Conservation (phyloP, 2,113 vertebrate species). For the Equus przewalskii region DNA sequence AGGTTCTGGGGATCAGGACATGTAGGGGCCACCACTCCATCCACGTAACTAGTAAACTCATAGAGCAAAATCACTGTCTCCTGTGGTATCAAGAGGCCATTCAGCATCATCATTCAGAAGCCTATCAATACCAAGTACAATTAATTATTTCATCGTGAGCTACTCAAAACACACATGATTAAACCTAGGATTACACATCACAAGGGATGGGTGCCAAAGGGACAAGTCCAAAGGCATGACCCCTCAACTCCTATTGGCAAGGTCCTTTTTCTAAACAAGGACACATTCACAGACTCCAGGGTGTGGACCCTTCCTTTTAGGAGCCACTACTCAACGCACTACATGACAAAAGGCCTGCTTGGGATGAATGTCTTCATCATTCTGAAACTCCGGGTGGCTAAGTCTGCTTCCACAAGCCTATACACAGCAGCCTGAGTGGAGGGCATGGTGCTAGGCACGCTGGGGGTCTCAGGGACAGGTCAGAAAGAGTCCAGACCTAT, state of each 20-base stretch:
- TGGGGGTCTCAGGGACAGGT: neutral
- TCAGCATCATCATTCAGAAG: neutral
- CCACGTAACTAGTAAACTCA: neutral
- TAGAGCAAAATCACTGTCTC: neutral
- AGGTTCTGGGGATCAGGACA: neutral
- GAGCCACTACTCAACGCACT: neutral
- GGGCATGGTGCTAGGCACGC: neutral
- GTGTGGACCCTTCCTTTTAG: neutral
- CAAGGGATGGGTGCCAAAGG: neutral
- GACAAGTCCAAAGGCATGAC: neutral
- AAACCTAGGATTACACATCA: neutral
- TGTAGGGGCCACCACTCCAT: neutral
- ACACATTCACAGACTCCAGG: neutral
- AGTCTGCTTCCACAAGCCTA: neutral
- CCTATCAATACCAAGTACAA: neutral
- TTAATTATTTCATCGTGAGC: neutral
- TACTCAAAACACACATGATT: constrained; percentile 8
- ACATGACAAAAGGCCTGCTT: neutral
- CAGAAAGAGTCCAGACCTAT: neutral
- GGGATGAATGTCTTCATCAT: neutral
- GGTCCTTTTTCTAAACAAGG: neutral
- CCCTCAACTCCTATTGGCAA: neutral
- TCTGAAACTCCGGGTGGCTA: neutral
- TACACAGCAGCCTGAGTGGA: neutral
- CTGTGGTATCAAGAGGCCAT: neutral